phyloP scores from a whole-genome alignment of 2,888 invertebrate genomes.

The Pollenia angustigena region DNA sequence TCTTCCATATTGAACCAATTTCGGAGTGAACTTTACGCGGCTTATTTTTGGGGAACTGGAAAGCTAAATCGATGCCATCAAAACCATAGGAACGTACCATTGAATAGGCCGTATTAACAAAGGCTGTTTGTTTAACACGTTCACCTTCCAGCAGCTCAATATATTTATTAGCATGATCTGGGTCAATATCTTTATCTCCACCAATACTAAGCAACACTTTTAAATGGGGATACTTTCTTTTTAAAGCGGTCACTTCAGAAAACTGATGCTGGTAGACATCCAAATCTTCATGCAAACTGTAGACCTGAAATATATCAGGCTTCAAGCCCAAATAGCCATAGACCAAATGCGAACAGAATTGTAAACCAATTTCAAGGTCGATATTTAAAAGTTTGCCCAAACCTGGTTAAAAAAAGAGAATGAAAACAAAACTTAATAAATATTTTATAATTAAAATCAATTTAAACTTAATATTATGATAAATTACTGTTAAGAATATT shows the following conservation, averaged over 20 bases:
- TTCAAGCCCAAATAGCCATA: conserved; percentile 92
- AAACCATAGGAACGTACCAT: conserved; percentile 91
- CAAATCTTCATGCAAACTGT: conserved; percentile 89
- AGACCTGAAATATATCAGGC: conserved; percentile 88
- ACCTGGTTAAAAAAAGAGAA: conserved; percentile 85
- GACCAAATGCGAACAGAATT: conserved; percentile 91
- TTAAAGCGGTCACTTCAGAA: conserved; percentile 89
- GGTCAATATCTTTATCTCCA: conserved; percentile 89
- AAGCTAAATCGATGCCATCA: conserved; percentile 94
- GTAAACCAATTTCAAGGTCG: conserved; percentile 90
- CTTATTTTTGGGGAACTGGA: conserved; percentile 92
- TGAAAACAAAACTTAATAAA: neutral
- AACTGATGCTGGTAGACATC: conserved; percentile 90
- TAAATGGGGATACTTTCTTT: conserved; percentile 88
- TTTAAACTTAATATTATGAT: neutral
- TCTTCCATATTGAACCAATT: conserved; percentile 88
- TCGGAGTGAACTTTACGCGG: conserved; percentile 90
- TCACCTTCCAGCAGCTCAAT: conserved; percentile 89
- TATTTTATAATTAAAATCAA: neutral
- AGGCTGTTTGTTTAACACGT: conserved; percentile 88
- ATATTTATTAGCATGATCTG: conserved; percentile 88
- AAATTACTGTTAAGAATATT: neutral
- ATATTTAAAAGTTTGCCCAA: conserved; percentile 90
- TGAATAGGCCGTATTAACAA: conserved; percentile 89
- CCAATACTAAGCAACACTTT: conserved; percentile 91